A percentile compares a stretch with the other conserved stretches of the same genome.
Evolutionary conservation across 2,888 invertebrate species (phyloP).

Genomic region (Mystacides longicornis): DNA sequence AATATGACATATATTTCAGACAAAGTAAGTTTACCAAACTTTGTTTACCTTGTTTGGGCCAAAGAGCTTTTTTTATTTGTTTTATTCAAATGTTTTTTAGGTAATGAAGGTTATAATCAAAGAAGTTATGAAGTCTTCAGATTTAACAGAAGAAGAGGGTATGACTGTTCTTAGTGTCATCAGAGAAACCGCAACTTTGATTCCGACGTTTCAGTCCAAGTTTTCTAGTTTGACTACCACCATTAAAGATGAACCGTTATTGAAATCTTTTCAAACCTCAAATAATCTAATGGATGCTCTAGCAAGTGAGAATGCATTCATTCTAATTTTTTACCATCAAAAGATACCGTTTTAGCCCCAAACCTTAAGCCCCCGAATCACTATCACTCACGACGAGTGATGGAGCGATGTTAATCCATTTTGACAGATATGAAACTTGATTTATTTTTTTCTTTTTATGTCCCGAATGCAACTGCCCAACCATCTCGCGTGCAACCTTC

Average conservation of each 20-base stretch:
- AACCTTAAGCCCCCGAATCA: too few species aligned
- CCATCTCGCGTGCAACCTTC: too few species aligned
- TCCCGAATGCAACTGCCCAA: too few species aligned
- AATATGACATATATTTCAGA: conserved; percentile 38
- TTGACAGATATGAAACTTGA: too few species aligned
- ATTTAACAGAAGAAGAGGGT: conserved; percentile 43
- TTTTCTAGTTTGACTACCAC: conserved; percentile 33
- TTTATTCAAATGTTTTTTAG: conserved; percentile 32
- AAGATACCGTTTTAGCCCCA: too few species aligned
- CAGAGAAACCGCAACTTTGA: conserved; percentile 38
- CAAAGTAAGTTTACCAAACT: too few species aligned
- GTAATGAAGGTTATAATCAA: conserved; percentile 32
- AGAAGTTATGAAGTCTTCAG: conserved; percentile 43
- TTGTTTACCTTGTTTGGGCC: too few species aligned
- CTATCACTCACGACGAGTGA: too few species aligned
- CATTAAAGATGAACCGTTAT: conserved; percentile 36
- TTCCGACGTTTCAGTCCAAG: conserved; percentile 39
- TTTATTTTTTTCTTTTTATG: too few species aligned
- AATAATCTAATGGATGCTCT: conserved; percentile 35
- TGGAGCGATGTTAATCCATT: too few species aligned
- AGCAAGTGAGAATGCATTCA: conserved; percentile 36
- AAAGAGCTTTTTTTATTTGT: too few species aligned
- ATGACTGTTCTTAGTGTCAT: conserved; percentile 37
- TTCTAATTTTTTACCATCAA: too few species aligned
- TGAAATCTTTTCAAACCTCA: conserved; percentile 34